Percentiles rank a stretch among this genome's conserved stretches.
Conservation (phyloP, 2,888 invertebrate species). For the Clepsis dumicolana region DNA sequence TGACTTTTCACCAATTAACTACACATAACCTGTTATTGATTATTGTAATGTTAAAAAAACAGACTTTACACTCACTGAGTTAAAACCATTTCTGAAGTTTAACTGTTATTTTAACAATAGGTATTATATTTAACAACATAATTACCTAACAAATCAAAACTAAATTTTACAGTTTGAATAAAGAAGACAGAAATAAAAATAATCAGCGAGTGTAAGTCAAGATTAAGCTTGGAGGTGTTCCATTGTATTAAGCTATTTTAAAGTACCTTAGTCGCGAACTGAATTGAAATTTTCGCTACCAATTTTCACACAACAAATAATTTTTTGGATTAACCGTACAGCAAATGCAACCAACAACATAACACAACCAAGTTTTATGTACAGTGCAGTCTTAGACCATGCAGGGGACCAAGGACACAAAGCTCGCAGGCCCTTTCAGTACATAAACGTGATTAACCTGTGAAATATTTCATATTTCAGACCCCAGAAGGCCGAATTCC, state of each 20-base stretch:
- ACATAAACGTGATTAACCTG: too few relatives aligned
- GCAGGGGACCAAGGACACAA: background rate
- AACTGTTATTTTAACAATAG: too few relatives aligned
- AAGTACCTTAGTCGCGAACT: too few relatives aligned
- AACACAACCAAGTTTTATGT: constrained; percentile 2
- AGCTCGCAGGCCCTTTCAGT: too few relatives aligned
- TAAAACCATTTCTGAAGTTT: background rate
- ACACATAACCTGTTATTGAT: background rate
- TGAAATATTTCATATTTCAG: too few relatives aligned
- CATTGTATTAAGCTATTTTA: background rate
- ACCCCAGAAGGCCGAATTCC: background rate
- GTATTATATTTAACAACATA: too few relatives aligned
- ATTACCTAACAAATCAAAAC: background rate
- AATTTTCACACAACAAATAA: too few relatives aligned
- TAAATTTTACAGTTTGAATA: background rate
- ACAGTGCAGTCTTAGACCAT: background rate
- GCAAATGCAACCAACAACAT: background rate
- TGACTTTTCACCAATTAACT: too few relatives aligned
- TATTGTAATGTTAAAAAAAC: background rate
- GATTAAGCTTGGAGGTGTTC: background rate
- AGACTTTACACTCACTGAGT: background rate
- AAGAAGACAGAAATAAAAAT: background rate
- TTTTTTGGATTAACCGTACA: too few relatives aligned
- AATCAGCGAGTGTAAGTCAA: background rate
- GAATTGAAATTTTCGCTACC: too few relatives aligned